Base-by-base conservation (phyloP, 1,140 invertebrate genomes). In the Thereuonema tuberculata region DNA sequence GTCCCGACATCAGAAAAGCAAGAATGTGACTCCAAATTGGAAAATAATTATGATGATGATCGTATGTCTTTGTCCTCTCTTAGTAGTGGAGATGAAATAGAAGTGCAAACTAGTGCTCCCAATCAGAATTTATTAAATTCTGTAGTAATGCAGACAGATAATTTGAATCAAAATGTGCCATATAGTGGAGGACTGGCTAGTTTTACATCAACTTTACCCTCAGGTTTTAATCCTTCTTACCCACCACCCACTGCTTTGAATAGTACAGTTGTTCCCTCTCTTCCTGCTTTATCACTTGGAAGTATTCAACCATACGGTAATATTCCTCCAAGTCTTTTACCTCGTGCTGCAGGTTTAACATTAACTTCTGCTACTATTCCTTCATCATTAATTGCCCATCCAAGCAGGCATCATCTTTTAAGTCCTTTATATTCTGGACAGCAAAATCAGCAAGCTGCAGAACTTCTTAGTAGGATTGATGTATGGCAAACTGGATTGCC, bases 1-100 rank as follows among this genome's bases (percentile, higher is more conserved):
- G 48, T 50, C 5, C 3, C 5, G 31, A 61, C 59, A 21, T 55
- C 60, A 21, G n/a, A 59, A 27, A 46, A 64, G 23, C 63, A 66
- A 28, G 61, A 65, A 37, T 50, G 31, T 27, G 58, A 60, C 54
- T 54, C 63, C 5, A 5, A 37, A 9, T 37, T 37, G 17, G 31
- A 37, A 9, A 37, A 37, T 37, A 37, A 37, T 37, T 77, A 81
- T 60, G 83, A 84, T 64, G 31, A 37, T 37, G 84, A 86, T 67
- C 70, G 78, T 59, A 95, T 95, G 92, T 92, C 88, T 54, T 73
- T 95, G 59, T 93, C 91, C 28, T 90, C 89, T 57, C 75, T 94
- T 15, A 93, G 89, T 67, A 89, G 87, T 24, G 86, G 84, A 3
- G 89, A 91, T 66, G 86, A 89, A 59, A 86, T 59, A 21, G 28